These are phyloP conservation scores for Pavo muticus DNA, from an alignment of 2,113 vertebrate species.

Conservation along the genomic window DNA sequence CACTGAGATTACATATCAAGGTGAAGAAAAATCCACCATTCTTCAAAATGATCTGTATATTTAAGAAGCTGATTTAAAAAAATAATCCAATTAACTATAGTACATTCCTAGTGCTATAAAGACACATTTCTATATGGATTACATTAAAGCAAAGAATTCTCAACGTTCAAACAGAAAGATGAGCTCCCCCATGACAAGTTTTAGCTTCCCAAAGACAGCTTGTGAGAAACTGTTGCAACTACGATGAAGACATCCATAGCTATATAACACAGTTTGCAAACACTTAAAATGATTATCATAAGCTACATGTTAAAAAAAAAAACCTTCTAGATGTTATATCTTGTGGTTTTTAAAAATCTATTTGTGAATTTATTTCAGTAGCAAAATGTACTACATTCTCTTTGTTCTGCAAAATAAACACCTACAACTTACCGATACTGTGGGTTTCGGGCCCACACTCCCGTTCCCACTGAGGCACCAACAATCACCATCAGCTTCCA, in stretches of 20 bases:
- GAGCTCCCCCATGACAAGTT: not conserved
- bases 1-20: not conserved
- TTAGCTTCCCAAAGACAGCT: not conserved
- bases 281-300: not conserved
- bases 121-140: not conserved
- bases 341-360: not conserved
- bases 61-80: not conserved
- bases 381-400: not conserved
- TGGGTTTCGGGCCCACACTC: constrained; percentile 97
- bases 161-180: not conserved
- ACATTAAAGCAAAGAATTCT: not conserved
- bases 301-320: not conserved
- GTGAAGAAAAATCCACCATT: not conserved
- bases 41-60: not conserved
- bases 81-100: not conserved
- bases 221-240: not conserved
- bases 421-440: constrained; percentile 89
- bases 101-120: not conserved
- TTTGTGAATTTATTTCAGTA: not conserved
- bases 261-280: not conserved
- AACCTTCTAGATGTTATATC: not conserved
- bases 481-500: constrained; percentile 98
- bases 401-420: not conserved
- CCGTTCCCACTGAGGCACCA: constrained; percentile 94
- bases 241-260: not conserved